A percentile compares a stretch with the other conserved stretches of the same genome.
phyloP scores from a whole-genome alignment of 1,140 invertebrate genomes.

The Achatina immaculata region DNA sequence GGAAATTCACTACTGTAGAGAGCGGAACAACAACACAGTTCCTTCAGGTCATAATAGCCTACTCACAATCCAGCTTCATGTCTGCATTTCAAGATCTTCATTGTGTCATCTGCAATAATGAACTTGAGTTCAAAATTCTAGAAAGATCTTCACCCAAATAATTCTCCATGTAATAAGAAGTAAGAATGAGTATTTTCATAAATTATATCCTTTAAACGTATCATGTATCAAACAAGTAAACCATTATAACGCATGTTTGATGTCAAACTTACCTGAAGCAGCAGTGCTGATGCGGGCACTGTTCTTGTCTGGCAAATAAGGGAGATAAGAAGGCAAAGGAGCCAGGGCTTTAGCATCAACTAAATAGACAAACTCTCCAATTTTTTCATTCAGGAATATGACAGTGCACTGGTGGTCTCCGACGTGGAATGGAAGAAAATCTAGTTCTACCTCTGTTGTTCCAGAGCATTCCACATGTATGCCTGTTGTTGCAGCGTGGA shows the following conservation, averaged over 20 bases:
- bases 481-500: conserved; percentile 57
- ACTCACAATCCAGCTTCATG: too few species aligned
- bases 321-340: conserved; percentile 62
- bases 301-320: conserved; percentile 57
- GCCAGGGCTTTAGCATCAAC: conserved; percentile 65
- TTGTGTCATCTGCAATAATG: too few species aligned
- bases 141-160: too few species aligned
- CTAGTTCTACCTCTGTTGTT: conserved; percentile 58
- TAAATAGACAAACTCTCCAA: conserved; percentile 71
- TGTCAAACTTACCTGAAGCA: conserved; percentile 47
- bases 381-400: conserved; percentile 66
- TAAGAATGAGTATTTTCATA: too few species aligned
- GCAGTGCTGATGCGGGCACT: conserved; percentile 66
- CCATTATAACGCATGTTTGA: neutral
- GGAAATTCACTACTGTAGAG: too few species aligned
- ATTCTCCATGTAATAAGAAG: too few species aligned
- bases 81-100: too few species aligned
- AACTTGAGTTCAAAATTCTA: too few species aligned
- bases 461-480: conserved; percentile 56
- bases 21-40: too few species aligned
- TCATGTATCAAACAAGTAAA: too few species aligned
- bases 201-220: too few species aligned
- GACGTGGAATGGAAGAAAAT: conserved; percentile 68
- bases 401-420: conserved; percentile 67
- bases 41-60: too few species aligned